Evolutionary conservation across 2,113 vertebrate genomes (phyloP).

Genomic region (Melanocharis versteri): DNA sequence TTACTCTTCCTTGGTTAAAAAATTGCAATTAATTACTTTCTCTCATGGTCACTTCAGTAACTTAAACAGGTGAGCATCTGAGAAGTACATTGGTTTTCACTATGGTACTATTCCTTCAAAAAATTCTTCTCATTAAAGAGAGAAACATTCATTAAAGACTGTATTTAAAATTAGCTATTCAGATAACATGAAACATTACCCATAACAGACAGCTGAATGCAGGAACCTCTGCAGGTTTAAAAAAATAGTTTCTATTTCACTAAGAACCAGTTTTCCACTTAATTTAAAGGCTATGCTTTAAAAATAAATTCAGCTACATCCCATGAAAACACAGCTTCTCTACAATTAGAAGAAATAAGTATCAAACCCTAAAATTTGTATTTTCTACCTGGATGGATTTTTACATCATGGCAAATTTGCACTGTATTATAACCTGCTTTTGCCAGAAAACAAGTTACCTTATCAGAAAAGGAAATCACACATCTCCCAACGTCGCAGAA

Average conservation of each 20-base stretch:
- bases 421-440: not conserved
- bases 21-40: not conserved
- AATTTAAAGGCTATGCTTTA: not conserved
- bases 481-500: accelerated
- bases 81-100: not conserved
- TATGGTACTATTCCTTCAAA: not conserved
- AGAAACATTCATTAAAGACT: not conserved
- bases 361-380: not conserved
- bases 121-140: not conserved
- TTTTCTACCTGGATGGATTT: not conserved
- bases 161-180: not conserved
- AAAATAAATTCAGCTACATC: not conserved
- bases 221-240: not conserved
- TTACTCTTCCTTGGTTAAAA: not conserved
- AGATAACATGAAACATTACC: not conserved
- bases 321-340: not conserved
- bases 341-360: not conserved
- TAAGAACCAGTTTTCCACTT: not conserved
- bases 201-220: not conserved
- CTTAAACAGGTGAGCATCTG: not conserved
- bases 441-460: not conserved
- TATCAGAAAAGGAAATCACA: not conserved
- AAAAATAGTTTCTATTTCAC: not conserved
- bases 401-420: not conserved
- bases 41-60: not conserved